Evolutionary conservation across 2,888 invertebrate genomes (phyloP).

Genomic region (Horisme vitalbata): DNA sequence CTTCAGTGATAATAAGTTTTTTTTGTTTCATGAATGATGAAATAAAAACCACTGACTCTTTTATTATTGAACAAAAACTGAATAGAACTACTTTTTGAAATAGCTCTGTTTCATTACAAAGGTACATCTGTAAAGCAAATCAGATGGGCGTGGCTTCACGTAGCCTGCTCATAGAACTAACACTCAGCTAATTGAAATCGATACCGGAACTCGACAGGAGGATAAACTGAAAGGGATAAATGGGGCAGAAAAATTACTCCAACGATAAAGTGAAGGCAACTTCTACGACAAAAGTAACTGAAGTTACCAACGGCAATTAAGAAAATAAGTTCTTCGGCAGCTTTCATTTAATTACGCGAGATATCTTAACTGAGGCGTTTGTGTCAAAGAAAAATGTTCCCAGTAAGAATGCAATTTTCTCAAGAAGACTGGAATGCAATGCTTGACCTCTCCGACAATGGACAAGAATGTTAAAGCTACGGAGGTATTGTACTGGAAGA

Average conservation of each 20-base stretch:
- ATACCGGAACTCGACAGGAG: slow-evolving; percentile 17
- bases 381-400: slow-evolving; percentile 11
- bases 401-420: slow-evolving; percentile 17
- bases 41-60: too few species aligned
- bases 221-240: slow-evolving; percentile 23
- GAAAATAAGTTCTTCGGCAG: slow-evolving; percentile 23
- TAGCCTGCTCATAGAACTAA: slow-evolving; percentile 11
- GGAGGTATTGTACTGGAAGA: slow-evolving; percentile 2
- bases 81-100: too few species aligned
- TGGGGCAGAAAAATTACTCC: slow-evolving; percentile 25
- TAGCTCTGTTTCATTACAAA: neutral
- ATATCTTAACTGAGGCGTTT: slow-evolving; percentile 8
- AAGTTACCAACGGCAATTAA: slow-evolving; percentile 23
- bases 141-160: slow-evolving; percentile 6
- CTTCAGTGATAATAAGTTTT: too few species aligned
- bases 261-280: slow-evolving; percentile 23
- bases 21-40: too few species aligned
- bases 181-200: slow-evolving; percentile 33
- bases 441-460: slow-evolving; percentile 6
- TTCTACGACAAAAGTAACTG: slow-evolving; percentile 22
- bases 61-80: too few species aligned
- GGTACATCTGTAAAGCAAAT: slow-evolving; percentile 14
- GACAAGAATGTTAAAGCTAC: slow-evolving; percentile 2
- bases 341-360: slow-evolving; percentile 22
- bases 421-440: slow-evolving; percentile 8